Conservation (phyloP, 2,797 vertebrate species). For the Ammospiza maritima region DNA sequence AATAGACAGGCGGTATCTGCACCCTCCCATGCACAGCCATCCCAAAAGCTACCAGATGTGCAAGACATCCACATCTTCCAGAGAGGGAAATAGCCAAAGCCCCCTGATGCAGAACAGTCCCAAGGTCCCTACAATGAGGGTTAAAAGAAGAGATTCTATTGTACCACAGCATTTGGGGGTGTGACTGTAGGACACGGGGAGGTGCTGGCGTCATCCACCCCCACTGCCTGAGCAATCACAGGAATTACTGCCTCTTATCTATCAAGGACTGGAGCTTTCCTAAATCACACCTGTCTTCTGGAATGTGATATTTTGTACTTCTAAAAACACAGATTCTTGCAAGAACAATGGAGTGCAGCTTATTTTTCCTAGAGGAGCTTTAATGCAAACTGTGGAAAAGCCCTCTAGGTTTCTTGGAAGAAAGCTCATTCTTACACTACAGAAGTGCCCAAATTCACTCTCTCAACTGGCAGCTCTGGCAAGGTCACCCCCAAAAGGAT, state of each 20-base stretch:
- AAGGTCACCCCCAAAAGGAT: not conserved
- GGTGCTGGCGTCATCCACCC: not conserved
- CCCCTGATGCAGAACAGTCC: not conserved
- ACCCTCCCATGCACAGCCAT: slow-evolving; percentile 19
- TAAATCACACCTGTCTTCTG: slow-evolving; percentile 44
- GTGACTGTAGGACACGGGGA: not conserved
- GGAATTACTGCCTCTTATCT: not conserved
- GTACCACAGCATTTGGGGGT: not conserved
- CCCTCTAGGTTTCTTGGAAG: not conserved
- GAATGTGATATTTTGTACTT: not conserved
- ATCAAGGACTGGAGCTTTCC: not conserved
- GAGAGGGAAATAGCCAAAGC: not conserved
- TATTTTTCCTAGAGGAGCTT: not conserved
- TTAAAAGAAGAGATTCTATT: not conserved
- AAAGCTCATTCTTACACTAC: not conserved
- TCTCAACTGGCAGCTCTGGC: not conserved
- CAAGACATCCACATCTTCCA: not conserved
- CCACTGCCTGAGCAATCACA: not conserved
- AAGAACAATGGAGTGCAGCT: not conserved
- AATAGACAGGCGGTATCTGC: slow-evolving; percentile 21
- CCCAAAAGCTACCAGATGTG: slow-evolving; percentile 49
- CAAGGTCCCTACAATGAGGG: fast-evolving
- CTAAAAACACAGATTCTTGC: not conserved
- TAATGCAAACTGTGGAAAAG: not conserved
- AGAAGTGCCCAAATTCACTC: not conserved